A percentile compares a stretch with the other conserved stretches of the same genome.
These are phyloP conservation scores for Drosophila melanogaster DNA, from an alignment of 1,140 invertebrate species.

Conservation along the genomic window Release_6_plus_ISO1_MT NT_033777.3:24489501-24490000, in stretches of 20 bases:
- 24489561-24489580: conserved; percentile 15
- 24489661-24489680: conserved; percentile 92
- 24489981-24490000: background rate
- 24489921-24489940: conserved; percentile 12
- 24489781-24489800: conserved; percentile 96
- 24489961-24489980: conserved; percentile 9
- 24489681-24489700: conserved; percentile 93
- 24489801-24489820: conserved; percentile 86
- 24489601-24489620: conserved; percentile 89
- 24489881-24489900: conserved; percentile 41
- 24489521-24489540: background rate
- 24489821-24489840: conserved; percentile 83
- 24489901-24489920: background rate
- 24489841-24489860: conserved; percentile 48
- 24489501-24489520: background rate
- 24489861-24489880: conserved; percentile 60
- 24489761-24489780: conserved; percentile 96
- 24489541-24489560: background rate
- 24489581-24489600: conserved; percentile 85
- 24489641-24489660: conserved; percentile 90
- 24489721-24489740: conserved; percentile 96
- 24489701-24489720: conserved; percentile 91
- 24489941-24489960: background rate
- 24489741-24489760: conserved; percentile 98
- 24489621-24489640: conserved; percentile 86